phyloP scores from a whole-genome alignment of 2,797 vertebrate species.

The Oreortyx pictus region DNA sequence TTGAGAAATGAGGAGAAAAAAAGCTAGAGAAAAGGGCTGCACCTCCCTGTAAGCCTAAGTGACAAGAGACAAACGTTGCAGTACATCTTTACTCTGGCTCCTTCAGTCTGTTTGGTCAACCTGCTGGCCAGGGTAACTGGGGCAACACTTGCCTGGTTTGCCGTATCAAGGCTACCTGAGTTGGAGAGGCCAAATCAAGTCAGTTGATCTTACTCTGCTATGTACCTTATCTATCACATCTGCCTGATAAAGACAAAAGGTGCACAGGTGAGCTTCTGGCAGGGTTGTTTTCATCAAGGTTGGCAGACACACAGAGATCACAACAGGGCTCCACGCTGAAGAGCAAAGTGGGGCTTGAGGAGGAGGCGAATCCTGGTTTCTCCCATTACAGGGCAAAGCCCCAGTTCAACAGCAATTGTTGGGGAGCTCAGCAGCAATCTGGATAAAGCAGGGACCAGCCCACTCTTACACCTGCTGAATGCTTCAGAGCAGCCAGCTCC shows the following conservation, averaged over 20 bases:
- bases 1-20: constrained; percentile 37
- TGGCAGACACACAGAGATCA: not conserved
- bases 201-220: not conserved
- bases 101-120: not conserved
- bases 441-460: not conserved
- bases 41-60: not conserved
- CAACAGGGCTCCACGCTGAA: not conserved
- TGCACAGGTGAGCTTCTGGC: not conserved
- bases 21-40: constrained; percentile 22
- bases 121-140: not conserved
- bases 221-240: not conserved
- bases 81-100: not conserved
- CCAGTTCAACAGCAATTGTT: not conserved
- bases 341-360: not conserved
- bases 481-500: not conserved
- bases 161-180: not conserved
- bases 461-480: rapidly evolving
- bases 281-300: not conserved
- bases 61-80: not conserved
- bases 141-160: not conserved
- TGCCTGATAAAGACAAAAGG: not conserved
- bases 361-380: not conserved
- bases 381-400: not conserved
- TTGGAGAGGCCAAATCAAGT: not conserved
- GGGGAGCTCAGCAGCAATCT: not conserved